Percentiles rank a stretch among this genome's conserved stretches.
Conservation (phyloP, 2,797 vertebrate species). For the Natrix natrix region DNA sequence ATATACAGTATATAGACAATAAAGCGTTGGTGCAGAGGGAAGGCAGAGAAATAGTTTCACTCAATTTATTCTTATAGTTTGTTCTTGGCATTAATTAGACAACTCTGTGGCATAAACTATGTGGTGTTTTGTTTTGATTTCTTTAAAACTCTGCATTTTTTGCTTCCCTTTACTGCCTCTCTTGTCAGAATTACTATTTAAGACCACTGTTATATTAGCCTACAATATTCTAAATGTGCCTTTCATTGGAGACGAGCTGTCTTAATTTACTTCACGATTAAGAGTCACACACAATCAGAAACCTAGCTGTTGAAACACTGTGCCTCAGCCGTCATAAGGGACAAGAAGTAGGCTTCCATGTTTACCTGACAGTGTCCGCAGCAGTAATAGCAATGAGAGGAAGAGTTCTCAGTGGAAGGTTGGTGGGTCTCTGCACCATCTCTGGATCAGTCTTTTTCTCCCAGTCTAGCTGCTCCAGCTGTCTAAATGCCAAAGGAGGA, state of each 20-base stretch:
- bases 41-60: not conserved
- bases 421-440: conserved; percentile 78
- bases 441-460: conserved; percentile 82
- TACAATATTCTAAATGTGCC: not conserved
- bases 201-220: not conserved
- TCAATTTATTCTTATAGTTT: not conserved
- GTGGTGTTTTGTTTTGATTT: not conserved
- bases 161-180: not conserved
- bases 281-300: not conserved
- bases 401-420: conserved; percentile 84
- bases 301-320: not conserved
- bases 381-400: conserved; percentile 93
- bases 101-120: not conserved
- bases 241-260: not conserved
- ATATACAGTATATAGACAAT: not conserved
- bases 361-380: conserved; percentile 88
- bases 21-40: not conserved
- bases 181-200: not conserved
- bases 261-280: not conserved
- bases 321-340: not conserved
- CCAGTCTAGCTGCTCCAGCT: conserved; percentile 87
- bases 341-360: not conserved
- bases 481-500: conserved; percentile 90
- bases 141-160: not conserved
- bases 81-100: not conserved